Percentiles rank a stretch among this genome's conserved stretches.
Conservation (phyloP, 1,140 invertebrate species). For the Thereuonema tuberculata region DNA sequence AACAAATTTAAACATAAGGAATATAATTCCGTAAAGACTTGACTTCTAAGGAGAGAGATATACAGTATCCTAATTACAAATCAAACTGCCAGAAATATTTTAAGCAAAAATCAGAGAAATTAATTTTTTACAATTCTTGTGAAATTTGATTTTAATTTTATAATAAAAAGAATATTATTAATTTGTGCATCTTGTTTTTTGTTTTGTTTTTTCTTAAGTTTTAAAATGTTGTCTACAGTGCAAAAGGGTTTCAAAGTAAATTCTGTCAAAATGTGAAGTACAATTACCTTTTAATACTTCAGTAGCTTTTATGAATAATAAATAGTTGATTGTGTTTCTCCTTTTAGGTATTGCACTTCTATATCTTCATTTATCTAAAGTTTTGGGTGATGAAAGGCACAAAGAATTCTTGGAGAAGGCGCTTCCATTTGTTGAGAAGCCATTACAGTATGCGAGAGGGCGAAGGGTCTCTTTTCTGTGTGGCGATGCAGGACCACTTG, state of each 20-base stretch:
- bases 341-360: slow-evolving; percentile 37
- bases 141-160: slow-evolving; percentile 6
- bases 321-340: neutral
- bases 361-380: slow-evolving; percentile 36
- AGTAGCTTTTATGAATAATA: neutral
- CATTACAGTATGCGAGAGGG: slow-evolving; percentile 34
- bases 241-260: neutral
- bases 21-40: no score
- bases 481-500: slow-evolving; percentile 59
- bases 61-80: no score
- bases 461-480: slow-evolving; percentile 50
- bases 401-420: slow-evolving; percentile 33
- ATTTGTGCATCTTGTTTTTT: neutral
- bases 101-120: no score
- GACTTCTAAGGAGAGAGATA: no score
- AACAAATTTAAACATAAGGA: no score
- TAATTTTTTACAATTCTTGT: no score
- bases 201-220: neutral
- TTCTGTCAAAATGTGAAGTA: neutral
- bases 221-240: neutral
- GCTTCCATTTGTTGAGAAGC: slow-evolving; percentile 32
- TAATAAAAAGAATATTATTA: neutral
- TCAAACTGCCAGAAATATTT: no score
- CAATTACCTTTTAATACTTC: neutral
- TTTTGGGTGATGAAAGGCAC: slow-evolving; percentile 17